Evolutionary conservation across 1,140 invertebrate species (phyloP), one percentile per base, ranked within the genome.

Genomic region (Drosophila punjabiensis): DNA sequence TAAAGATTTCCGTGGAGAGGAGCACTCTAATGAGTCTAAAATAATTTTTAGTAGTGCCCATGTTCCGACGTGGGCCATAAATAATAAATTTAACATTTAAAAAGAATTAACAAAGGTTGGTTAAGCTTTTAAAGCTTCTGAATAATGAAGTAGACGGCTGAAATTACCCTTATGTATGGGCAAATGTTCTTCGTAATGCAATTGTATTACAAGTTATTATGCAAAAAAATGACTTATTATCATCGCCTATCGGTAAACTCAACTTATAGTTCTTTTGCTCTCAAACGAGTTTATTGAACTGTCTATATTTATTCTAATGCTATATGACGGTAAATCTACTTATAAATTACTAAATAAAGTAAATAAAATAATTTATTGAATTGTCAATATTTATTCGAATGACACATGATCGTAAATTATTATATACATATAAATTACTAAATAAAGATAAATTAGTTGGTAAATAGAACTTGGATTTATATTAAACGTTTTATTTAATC

Each of bases 1-100:
- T 93, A 93, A 93, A 93, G 93, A 93, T 93, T 93, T 93, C 93
- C 93, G 92, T 93, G 90, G 92, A 92, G 90, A 92, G 88, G 92
- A 79, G 76, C 91, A 93, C 82, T 87, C 82, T 91, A 92, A 93
- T 93, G 92, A 93, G 92, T 93, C 92, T 92, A 91, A 86, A 79
- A 13, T 28, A 7, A 56, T 71, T 60, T 76, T 81, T 59, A 0
- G 16, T 24, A 32, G 68, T 11, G 68, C 68, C 64, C 64, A 39
- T 56, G 4, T 11, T 53, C 18, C 50, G 50, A 18, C 50, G n/a
- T 39, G 68, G 68, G 63, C 68, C 63, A 68, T 71, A 16, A 71
- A 16, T 53, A 47, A 71, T 71, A 56, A 0, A 35, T 67, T 30
- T 30, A 50, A 50, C 7, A 14, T 9, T 24, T 48, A 8, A 48